Conservation (phyloP, 2,797 vertebrate genomes). For the Chiloscyllium punctatum region DNA sequence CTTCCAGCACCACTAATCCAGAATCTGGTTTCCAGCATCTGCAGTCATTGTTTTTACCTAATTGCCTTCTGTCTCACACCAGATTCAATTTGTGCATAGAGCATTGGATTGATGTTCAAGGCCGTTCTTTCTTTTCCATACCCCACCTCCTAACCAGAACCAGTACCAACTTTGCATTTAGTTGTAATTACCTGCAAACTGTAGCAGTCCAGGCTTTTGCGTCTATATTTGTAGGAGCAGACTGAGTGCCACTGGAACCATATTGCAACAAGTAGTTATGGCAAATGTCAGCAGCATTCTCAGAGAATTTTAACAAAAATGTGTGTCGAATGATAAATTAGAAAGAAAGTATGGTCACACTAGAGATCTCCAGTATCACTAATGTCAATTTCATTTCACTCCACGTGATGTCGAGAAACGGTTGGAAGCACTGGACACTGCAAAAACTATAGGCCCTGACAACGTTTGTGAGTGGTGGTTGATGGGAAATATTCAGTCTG, state of each 20-base stretch:
- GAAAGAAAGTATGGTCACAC: not conserved
- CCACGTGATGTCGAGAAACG: too few relatives aligned
- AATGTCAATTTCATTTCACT: too few relatives aligned
- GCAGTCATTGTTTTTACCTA: too few relatives aligned
- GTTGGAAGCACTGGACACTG: too few relatives aligned
- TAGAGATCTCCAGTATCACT: too few relatives aligned
- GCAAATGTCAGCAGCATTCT: not conserved
- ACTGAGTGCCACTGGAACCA: not conserved
- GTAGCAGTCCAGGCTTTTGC: not conserved
- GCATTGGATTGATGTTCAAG: not conserved
- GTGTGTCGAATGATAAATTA: not conserved
- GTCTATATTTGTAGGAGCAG: not conserved
- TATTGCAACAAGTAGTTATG: not conserved
- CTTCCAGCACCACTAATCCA: too few relatives aligned
- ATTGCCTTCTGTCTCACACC: not conserved
- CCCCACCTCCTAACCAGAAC: not conserved
- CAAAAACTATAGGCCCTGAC: too few relatives aligned
- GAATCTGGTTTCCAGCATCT: too few relatives aligned
- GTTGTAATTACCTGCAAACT: not conserved
- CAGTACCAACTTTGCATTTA: not conserved
- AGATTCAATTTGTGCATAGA: not conserved
- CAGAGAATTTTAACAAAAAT: not conserved
- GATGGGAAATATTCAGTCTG: too few relatives aligned
- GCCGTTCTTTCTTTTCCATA: not conserved
- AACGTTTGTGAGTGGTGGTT: too few relatives aligned